Base-by-base conservation (phyloP, 2,113 vertebrate genomes). In the Motacilla tschutschensis region DNA sequence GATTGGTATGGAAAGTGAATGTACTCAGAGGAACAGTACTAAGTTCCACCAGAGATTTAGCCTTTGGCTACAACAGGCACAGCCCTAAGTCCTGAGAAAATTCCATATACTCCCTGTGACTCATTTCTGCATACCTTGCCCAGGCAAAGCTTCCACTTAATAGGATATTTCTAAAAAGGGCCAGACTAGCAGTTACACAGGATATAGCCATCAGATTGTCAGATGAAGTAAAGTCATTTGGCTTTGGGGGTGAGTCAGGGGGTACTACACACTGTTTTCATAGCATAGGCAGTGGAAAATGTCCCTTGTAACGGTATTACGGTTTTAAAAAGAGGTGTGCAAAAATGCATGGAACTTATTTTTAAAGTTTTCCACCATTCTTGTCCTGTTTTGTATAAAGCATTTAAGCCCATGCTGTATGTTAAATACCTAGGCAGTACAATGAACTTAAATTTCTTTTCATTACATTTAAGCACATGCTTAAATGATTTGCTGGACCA, bases 71-170 rank as follows among this genome's bases (percentile, higher is more conserved):
- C 79, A 93, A 85, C 84, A 91, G 72, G 75, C 92, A 57, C 82
- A 93, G 43, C 69, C 44, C 35, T 93, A 82, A 92, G 24, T 82
- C 90, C 86, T 94, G 88, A 93, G 90, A 94, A 94, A 95, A 91
- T 90, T 95, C 88, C 88, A 50, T 87, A 60, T 91, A 88, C 64
- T 93, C 84, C 60, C 84, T 92, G 76, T 94, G 88, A 94, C 72
- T 93, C 86, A 93, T 91, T 90, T 88, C 81, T 94, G 81, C 75
- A 90, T 88, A 88, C 92, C 84, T 92, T 93, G 92, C 94, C 80
- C 69, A 88, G 81, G 90, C 81, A 92, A 94, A 93, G 65, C 84
- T 92, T 82, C 48, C 69, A 93, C 75, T 94, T 87, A 93, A 91
- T 71, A 76, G 83, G 71, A 60, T 86, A 89, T 88, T 89, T 95